phyloP scores from a whole-genome alignment of 2,888 invertebrate species.

The Neocrepidodera transversa region DNA sequence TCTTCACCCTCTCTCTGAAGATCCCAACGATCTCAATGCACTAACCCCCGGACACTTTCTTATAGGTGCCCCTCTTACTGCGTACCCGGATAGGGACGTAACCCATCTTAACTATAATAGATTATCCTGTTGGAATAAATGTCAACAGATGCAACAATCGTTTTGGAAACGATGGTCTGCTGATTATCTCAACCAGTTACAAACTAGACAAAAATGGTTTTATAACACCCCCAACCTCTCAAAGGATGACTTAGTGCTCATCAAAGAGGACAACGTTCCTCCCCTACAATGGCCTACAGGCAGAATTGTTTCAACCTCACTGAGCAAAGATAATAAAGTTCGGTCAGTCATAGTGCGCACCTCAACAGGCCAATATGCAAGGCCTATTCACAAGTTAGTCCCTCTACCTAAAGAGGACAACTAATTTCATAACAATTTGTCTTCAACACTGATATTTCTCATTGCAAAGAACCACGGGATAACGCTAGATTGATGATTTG shows the following conservation, averaged over 20 bases:
- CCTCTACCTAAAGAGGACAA: background rate
- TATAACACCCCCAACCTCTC: background rate
- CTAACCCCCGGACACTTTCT: slow-evolving; percentile 15
- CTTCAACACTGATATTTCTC: background rate
- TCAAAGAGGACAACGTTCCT: slow-evolving; percentile 16
- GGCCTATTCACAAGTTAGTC: background rate
- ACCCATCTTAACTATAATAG: slow-evolving; percentile 2
- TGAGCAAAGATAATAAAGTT: slow-evolving; percentile 6
- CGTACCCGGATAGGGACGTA: slow-evolving; percentile 14
- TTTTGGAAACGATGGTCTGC: slow-evolving; percentile 19
- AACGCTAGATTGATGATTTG: background rate
- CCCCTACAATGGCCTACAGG: slow-evolving; percentile 19
- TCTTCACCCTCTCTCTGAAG: background rate
- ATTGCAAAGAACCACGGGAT: background rate
- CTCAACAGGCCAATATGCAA: background rate
- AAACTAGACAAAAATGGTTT: slow-evolving; percentile 14
- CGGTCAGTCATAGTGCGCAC: slow-evolving; percentile 7
- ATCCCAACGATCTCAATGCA: slow-evolving; percentile 6
- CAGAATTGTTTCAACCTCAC: slow-evolving; percentile 9
- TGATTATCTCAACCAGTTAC: slow-evolving; percentile 11
- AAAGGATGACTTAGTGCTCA: slow-evolving; percentile 15
- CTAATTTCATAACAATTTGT: background rate
- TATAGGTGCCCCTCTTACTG: background rate
- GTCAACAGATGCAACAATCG: background rate
- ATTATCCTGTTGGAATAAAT: background rate